These are phyloP conservation scores for Poicephalus gulielmi DNA, from an alignment of 2,113 vertebrate species.

Conservation along the genomic window DNA sequence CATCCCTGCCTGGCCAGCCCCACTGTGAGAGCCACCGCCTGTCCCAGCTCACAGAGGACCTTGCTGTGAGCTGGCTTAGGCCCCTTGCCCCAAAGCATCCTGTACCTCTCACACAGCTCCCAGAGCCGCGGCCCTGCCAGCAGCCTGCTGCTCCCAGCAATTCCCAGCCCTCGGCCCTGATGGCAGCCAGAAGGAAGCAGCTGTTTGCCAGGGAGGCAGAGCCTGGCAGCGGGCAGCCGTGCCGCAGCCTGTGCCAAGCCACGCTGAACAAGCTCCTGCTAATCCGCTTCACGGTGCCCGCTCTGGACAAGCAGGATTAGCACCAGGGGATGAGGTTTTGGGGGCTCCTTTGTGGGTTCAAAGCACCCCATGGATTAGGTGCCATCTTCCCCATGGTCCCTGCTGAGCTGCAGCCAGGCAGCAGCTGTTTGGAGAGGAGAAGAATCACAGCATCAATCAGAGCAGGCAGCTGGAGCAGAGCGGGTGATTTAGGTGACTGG, in stretches of 20 bases:
- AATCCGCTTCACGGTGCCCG: not conserved
- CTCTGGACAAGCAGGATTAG: not conserved
- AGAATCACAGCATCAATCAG: not conserved
- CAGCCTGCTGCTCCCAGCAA: not conserved
- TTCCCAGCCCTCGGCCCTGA: not conserved
- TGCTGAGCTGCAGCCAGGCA: not conserved
- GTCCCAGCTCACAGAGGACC: not conserved
- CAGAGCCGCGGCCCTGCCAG: not conserved
- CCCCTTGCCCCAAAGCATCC: not conserved
- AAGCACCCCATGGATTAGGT: not conserved
- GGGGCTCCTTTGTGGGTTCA: not conserved
- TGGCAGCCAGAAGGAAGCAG: not conserved
- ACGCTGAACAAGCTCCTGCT: not conserved
- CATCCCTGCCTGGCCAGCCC: fast-evolving
- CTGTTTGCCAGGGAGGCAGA: not conserved
- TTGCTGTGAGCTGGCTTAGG: fast-evolving
- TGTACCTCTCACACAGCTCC: not conserved
- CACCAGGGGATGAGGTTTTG: not conserved
- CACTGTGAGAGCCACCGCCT: fast-evolving
- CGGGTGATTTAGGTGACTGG: constrained; percentile 46
- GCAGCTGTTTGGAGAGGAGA: not conserved
- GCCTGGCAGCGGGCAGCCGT: not conserved
- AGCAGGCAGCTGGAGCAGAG: not conserved
- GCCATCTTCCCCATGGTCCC: not conserved
- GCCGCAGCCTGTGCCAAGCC: not conserved